Evolutionary conservation across 2,888 invertebrate species (phyloP), one percentile per base, ranked within the genome.

Genomic region (Drosophila subsilvestris): DNA sequence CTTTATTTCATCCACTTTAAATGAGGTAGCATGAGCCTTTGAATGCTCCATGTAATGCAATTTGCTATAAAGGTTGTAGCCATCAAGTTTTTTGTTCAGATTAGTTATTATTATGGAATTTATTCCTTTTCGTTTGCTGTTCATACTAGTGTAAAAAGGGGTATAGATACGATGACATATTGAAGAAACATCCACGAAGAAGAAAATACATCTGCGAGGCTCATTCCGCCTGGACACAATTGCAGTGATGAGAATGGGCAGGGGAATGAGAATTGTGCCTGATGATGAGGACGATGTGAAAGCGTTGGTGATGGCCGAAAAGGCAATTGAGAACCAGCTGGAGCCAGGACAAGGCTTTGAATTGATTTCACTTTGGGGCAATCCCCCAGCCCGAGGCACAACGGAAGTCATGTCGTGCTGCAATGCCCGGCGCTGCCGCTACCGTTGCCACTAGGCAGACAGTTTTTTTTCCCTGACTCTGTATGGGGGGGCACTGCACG

Each of bases 371-470:
- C 71, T 78, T 63, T 48, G 37, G 45, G 20, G 37, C 27, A 59
- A 10, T 60, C 18, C 12, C 18, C 53, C 22, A 53, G 1, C 12
- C 61, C 47, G 53, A 55, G 62, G 75, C 74, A 67, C 74, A 87
- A 48, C 83, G 86, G 85, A 86, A 86, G 88, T 84, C 80, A 84
- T 88, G 80, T 83, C 81, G 84, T 76, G 78, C 83, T 84, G 86
- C 86, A 85, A 76, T 87, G 72, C 73, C 73, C 65, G 79, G 48
- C 59, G 68, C 63, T 73, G 48, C 55, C 44, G 67, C 62, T 76
- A 67, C 63, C 80, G 68, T 53, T 57, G 58, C 47, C 51, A 62
- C 25, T 63, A 79, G 81, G 79, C 86, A 85, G 82, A 82, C 88
- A 68, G 65, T 63, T 82, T 87, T 81, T 79, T 78, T 27, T 22